These are phyloP conservation scores for Hylaeus volcanicus DNA, from an alignment of 1,140 invertebrate genomes.

Conservation along the genomic window DNA sequence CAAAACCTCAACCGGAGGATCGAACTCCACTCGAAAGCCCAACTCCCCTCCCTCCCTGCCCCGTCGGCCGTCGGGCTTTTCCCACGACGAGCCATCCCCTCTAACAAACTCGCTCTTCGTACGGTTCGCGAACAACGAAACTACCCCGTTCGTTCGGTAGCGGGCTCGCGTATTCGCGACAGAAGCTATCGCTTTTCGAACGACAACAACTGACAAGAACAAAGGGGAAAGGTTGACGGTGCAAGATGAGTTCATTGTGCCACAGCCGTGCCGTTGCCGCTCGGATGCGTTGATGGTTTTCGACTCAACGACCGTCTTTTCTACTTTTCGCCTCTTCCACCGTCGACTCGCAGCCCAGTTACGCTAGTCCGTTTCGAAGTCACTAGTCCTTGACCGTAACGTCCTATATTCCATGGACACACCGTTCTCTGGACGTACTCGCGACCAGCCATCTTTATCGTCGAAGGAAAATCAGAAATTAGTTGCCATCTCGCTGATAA, in stretches of 20 bases:
- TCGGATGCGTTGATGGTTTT: conserved; percentile 42
- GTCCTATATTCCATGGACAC: neutral
- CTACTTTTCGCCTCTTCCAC: neutral
- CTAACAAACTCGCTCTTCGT: conserved; percentile 27
- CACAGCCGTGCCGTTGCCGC: neutral
- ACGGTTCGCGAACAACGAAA: conserved; percentile 55
- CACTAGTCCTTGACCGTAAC: neutral
- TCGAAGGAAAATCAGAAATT: too few species aligned
- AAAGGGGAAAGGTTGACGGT: conserved; percentile 59
- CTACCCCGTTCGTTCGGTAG: conserved; percentile 27
- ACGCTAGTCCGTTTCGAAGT: neutral
- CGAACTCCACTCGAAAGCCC: conserved; percentile 71
- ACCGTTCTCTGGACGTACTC: neutral
- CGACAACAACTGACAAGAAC: conserved; percentile 49
- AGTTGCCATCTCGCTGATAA: too few species aligned
- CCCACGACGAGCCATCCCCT: conserved; percentile 11
- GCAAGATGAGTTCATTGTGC: conserved; percentile 59
- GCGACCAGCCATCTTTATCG: too few species aligned
- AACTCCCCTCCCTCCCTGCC: conserved; percentile 34
- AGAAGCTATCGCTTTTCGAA: conserved; percentile 58
- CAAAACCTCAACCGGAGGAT: conserved; percentile 73
- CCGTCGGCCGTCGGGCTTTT: conserved; percentile 33
- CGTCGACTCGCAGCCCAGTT: conserved; percentile 10
- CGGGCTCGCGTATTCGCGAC: conserved; percentile 42
- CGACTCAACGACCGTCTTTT: conserved; percentile 26